phyloP scores from a whole-genome alignment of 2,113 vertebrate genomes.

The Eulacestoma nigropectus region DNA sequence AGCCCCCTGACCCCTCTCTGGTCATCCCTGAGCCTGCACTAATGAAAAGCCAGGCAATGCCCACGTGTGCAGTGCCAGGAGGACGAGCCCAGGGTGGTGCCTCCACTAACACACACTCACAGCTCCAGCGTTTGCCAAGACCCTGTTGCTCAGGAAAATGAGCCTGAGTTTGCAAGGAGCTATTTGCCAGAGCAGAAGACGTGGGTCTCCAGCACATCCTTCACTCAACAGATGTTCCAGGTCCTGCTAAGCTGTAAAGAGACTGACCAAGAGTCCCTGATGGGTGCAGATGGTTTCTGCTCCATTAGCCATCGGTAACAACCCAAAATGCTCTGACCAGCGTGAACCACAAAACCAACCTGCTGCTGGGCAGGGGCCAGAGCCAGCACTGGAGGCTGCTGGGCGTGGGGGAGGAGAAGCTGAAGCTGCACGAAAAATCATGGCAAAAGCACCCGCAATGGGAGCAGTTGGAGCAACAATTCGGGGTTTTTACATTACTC shows the following conservation, averaged over 20 bases:
- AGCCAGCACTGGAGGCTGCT: not conserved
- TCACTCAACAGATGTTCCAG: not conserved
- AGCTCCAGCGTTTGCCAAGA: not conserved
- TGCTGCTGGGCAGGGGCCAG: not conserved
- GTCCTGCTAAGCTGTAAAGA: not conserved
- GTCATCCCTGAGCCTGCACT: not conserved
- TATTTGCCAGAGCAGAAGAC: not conserved
- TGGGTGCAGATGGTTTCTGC: not conserved
- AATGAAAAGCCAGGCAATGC: not conserved
- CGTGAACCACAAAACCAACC: not conserved
- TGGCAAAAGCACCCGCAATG: not conserved
- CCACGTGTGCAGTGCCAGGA: not conserved
- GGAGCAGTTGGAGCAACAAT: not conserved
- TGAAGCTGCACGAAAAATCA: not conserved
- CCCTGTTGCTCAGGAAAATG: not conserved
- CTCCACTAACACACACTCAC: not conserved
- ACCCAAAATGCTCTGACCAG: not conserved
- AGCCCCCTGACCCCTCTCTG: not conserved
- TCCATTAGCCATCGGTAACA: not conserved
- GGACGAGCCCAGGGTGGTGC: fast-evolving
- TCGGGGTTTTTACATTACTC: not conserved
- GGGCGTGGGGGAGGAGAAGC: not conserved
- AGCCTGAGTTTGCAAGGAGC: not conserved
- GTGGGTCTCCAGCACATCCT: not conserved
- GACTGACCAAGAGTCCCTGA: not conserved